Percentiles rank a stretch among this genome's conserved stretches.
These are phyloP conservation scores for Drosophila atripex DNA, from an alignment of 2,888 invertebrate species.

Conservation along the genomic window DNA sequence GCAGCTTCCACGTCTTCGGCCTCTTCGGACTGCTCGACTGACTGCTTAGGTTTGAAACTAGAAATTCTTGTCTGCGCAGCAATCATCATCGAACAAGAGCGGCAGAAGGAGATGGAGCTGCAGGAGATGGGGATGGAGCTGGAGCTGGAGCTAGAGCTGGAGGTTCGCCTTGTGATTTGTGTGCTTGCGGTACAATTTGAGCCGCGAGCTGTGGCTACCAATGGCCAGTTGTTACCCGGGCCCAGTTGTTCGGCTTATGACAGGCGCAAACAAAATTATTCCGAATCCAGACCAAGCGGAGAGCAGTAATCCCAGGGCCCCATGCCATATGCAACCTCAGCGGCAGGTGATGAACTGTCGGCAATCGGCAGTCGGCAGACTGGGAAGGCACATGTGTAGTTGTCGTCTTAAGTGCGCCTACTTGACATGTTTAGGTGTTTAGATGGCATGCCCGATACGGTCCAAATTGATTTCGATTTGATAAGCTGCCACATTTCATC, in stretches of 20 bases:
- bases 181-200: conserved; percentile 79
- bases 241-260: conserved; percentile 71
- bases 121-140: too few relatives aligned
- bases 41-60: conserved; percentile 71
- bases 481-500: conserved; percentile 59
- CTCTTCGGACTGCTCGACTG: conserved; percentile 52
- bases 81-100: conserved; percentile 65
- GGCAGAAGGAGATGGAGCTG: conserved; percentile 15
- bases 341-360: conserved; percentile 68
- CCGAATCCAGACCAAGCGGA: conserved; percentile 40
- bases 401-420: conserved; percentile 69
- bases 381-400: conserved; percentile 41
- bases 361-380: conserved; percentile 21
- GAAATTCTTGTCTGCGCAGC: conserved; percentile 73
- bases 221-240: conserved; percentile 57
- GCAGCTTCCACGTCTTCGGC: conserved; percentile 29
- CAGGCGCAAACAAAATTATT: conserved; percentile 83
- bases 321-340: background rate
- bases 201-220: conserved; percentile 75
- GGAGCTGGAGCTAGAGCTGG: conserved; percentile 31
- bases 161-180: conserved; percentile 66
- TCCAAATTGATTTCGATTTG: conserved; percentile 70
- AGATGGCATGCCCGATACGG: conserved; percentile 66
- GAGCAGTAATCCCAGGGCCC: conserved; percentile 24
- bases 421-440: conserved; percentile 74